Percentiles rank a stretch among this genome's conserved stretches.
Conservation (phyloP, 2,888 invertebrate species). For the Nipponacmea schrenckii region DNA sequence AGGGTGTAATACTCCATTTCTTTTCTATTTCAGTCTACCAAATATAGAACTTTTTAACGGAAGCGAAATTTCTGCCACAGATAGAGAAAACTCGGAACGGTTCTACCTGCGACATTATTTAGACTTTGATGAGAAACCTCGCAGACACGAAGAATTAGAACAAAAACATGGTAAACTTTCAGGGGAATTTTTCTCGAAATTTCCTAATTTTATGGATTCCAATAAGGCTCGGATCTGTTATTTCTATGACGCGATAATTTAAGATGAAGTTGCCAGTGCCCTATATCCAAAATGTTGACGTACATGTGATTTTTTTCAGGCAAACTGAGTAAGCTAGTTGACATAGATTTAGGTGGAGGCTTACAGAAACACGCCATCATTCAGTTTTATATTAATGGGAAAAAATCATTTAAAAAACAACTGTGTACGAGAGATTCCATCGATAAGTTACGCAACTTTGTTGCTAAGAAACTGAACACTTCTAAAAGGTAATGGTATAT, state of each 20-base stretch:
- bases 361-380: constrained; percentile 49
- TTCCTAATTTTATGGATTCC: not conserved
- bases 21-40: constrained; percentile 47
- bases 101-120: constrained; percentile 50
- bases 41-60: constrained; percentile 54
- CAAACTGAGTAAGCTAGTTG: constrained; percentile 41
- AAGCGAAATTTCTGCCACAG: constrained; percentile 51
- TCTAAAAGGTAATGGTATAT: constrained; percentile 28
- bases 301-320: constrained; percentile 30
- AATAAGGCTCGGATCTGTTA: not conserved
- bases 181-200: not conserved
- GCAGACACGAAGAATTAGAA: constrained; percentile 44
- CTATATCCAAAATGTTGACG: not conserved
- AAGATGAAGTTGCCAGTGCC: too few relatives aligned
- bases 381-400: constrained; percentile 43
- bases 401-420: constrained; percentile 35
- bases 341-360: constrained; percentile 49
- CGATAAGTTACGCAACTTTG: constrained; percentile 42
- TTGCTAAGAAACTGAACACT: constrained; percentile 39
- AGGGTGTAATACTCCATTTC: too few relatives aligned
- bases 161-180: constrained; percentile 51
- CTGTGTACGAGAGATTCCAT: constrained; percentile 49
- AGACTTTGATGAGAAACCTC: constrained; percentile 41
- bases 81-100: constrained; percentile 55
- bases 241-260: too few relatives aligned